Conservation (phyloP, 2,888 invertebrate species). For the Acanthoscelides obtectus region DNA sequence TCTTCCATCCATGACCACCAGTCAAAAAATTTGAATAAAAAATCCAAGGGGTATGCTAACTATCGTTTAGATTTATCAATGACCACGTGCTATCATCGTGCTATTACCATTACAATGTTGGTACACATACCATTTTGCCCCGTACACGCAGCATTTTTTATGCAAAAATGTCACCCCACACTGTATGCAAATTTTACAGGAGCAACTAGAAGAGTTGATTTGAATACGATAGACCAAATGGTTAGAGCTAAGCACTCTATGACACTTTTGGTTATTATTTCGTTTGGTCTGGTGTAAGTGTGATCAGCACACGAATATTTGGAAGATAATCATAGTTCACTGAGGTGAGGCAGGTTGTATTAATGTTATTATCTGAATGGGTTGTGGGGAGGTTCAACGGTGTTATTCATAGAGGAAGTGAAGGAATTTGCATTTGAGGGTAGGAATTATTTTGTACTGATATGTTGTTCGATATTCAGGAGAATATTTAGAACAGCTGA, state of each 20-base stretch:
- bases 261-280: background rate
- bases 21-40: background rate
- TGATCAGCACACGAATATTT: background rate
- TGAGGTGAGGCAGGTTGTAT: background rate
- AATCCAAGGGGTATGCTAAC: background rate
- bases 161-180: conserved; percentile 1
- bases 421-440: too few species aligned
- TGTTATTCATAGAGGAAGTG: background rate
- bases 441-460: background rate
- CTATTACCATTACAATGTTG: conserved; percentile 23
- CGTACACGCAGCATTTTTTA: background rate
- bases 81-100: conserved; percentile 19
- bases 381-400: background rate
- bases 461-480: too few species aligned
- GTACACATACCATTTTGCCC: conserved; percentile 9
- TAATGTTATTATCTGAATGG: background rate
- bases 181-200: background rate
- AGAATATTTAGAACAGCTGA: too few species aligned
- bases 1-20: background rate
- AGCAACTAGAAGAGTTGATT: background rate
- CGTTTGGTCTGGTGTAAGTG: background rate
- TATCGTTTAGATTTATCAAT: conserved; percentile 19
- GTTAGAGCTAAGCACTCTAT: background rate
- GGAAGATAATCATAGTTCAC: background rate
- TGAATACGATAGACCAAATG: background rate